Evolutionary conservation across 2,797 vertebrate genomes (phyloP).

Genomic region (Bucorvus abyssinicus): DNA sequence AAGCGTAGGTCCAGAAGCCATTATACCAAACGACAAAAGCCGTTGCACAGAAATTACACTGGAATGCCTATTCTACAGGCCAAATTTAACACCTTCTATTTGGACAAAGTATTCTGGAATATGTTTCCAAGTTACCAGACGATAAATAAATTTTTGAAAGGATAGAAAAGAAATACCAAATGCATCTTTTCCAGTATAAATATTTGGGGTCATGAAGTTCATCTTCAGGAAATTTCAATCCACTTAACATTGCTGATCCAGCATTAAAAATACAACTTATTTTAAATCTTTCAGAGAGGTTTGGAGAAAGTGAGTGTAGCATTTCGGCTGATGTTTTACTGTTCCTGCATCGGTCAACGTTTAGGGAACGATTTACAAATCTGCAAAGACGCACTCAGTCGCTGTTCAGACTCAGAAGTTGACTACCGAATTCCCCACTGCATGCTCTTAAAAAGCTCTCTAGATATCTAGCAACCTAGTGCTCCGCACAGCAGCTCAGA

Average conservation of each 20-base stretch:
- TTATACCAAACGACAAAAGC: slow-evolving; percentile 11
- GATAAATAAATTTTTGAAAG: background rate
- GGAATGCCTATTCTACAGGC: background rate
- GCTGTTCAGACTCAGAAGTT: background rate
- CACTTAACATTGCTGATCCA: background rate
- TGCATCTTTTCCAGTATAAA: background rate
- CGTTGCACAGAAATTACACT: background rate
- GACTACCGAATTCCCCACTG: background rate
- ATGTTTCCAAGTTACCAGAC: background rate
- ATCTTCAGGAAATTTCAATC: background rate
- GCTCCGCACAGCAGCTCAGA: background rate
- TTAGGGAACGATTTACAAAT: background rate
- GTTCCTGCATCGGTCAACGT: background rate
- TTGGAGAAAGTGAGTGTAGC: background rate
- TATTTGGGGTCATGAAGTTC: background rate
- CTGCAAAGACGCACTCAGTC: background rate
- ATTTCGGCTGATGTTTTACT: background rate
- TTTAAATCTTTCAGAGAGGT: background rate
- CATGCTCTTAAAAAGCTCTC: background rate
- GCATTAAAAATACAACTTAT: background rate
- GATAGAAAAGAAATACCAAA: background rate
- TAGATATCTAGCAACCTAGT: background rate
- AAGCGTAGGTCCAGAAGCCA: background rate
- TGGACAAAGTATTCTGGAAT: background rate
- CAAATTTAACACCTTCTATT: background rate